Evolutionary conservation across 1,140 invertebrate species (phyloP).

Genomic region (Cherax quadricarinatus): DNA sequence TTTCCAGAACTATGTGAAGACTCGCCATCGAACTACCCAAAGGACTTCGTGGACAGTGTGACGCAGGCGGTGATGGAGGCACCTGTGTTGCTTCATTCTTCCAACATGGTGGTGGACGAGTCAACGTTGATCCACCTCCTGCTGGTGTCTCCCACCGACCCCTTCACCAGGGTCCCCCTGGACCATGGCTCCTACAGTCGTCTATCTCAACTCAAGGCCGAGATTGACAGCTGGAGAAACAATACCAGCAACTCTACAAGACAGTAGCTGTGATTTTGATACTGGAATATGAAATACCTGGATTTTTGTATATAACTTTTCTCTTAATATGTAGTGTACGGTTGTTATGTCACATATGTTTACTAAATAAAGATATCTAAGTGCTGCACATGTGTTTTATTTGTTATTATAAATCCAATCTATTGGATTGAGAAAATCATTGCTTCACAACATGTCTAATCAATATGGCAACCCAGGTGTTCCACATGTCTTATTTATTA

Average conservation of each 20-base stretch:
- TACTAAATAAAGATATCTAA: too few relatives aligned
- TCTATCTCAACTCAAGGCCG: not conserved
- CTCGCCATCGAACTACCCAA: not conserved
- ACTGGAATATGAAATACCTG: too few relatives aligned
- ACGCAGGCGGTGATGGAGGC: not conserved
- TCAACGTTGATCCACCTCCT: not conserved
- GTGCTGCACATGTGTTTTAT: too few relatives aligned
- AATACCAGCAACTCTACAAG: not conserved
- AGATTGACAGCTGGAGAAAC: not conserved
- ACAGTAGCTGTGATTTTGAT: too few relatives aligned
- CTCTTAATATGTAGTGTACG: too few relatives aligned
- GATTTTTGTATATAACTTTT: too few relatives aligned
- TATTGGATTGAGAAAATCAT: too few relatives aligned
- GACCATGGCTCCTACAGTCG: conserved; percentile 3
- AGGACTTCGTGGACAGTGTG: conserved; percentile 2
- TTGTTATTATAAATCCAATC: too few relatives aligned
- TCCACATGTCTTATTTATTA: too few relatives aligned
- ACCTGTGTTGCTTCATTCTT: not conserved
- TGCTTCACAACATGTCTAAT: too few relatives aligned
- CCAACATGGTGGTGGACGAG: conserved; percentile 9
- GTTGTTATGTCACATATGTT: too few relatives aligned
- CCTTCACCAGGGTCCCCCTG: not conserved
- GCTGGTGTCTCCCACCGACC: not conserved
- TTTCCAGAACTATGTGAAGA: not conserved
- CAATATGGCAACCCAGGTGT: too few relatives aligned